phyloP scores from a whole-genome alignment of 2,797 vertebrate species.

The Parauchenoglanis ngamensis region DNA sequence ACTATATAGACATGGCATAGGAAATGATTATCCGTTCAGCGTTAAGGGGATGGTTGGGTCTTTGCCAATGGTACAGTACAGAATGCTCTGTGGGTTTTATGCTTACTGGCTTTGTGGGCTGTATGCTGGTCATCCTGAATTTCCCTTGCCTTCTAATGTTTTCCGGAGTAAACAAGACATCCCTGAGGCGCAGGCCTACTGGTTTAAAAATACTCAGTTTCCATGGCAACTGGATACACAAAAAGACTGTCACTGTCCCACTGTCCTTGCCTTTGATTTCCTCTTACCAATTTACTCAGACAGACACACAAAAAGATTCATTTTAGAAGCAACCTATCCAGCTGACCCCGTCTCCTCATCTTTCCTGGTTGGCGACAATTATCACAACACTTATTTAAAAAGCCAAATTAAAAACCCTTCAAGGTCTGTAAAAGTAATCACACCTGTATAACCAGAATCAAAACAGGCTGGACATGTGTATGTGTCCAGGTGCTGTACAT shows the following conservation, averaged over 20 bases:
- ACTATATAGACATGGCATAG: neutral
- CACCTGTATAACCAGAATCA: conserved; percentile 54
- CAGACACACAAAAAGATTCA: conserved; percentile 30
- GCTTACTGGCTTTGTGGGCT: neutral
- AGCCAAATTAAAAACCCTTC: conserved; percentile 71
- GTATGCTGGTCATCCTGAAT: conserved; percentile 17
- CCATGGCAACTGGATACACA: conserved; percentile 61
- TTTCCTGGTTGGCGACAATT: conserved; percentile 46
- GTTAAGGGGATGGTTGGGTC: neutral
- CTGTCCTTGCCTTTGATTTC: conserved; percentile 39
- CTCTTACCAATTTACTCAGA: conserved; percentile 55
- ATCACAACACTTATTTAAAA: conserved; percentile 66
- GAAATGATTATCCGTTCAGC: neutral
- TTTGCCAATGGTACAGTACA: neutral
- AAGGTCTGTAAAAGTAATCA: conserved; percentile 68
- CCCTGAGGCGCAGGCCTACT: conserved; percentile 40
- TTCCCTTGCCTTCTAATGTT: conserved; percentile 49
- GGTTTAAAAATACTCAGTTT: conserved; percentile 57
- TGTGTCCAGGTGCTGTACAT: conserved; percentile 54
- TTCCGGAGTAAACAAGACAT: conserved; percentile 50
- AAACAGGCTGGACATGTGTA: conserved; percentile 58
- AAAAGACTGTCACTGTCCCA: conserved; percentile 37
- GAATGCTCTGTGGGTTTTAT: neutral
- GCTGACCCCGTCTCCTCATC: neutral
- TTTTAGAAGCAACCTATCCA: conserved; percentile 11